Evolutionary conservation across 2,888 invertebrate species (phyloP), one percentile per base, ranked within the genome.

Genomic region (Aspidiotus rigidus): DNA sequence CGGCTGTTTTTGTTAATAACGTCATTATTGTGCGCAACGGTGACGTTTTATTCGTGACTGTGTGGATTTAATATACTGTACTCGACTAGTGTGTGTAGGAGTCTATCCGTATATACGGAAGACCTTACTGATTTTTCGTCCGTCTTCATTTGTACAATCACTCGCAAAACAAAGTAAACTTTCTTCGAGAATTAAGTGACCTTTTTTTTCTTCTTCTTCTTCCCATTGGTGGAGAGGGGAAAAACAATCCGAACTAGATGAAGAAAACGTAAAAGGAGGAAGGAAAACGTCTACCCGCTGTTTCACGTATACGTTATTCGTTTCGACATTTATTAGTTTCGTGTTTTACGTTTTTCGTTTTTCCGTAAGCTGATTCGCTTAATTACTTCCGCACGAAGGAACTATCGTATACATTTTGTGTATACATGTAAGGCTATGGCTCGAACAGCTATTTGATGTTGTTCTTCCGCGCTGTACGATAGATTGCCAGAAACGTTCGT

Each of bases 271-370:
- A 28, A 28, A 28, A 28, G 1, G 28, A 28, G 28, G 28, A 28
- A 28, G 11, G 49, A 49, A n/a, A 49, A 49, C 10, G 49, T 49
- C 49, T 49, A 49, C 49, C 49, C n/a, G 49, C 11, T n/a, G n/a
- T 49, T 49, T 49, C 49, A 49, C 49, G 49, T n/a, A n/a, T 49
- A 49, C 49, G 49, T 49, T 28, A 28, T 28, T 49, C 49, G 49
- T 49, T 49, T 49, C 28, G 49, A 49, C 49, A 49, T 49, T 49
- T 49, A 49, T 49, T 49, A 49, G 49, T 49, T 49, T 49, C 49
- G n/a, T 49, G 49, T 49, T 49, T 49, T 49, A 49, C 49, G n/a
- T 13, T 49, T 49, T 13, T n/a, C 11, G 10, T 49, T 49, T 49
- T 49, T 49, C 49, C 11, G 49, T 11, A 49, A 49, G n/a, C 11